phyloP scores from a whole-genome alignment of 2,797 vertebrate genomes.

The Eurystomus glaucurus region DNA sequence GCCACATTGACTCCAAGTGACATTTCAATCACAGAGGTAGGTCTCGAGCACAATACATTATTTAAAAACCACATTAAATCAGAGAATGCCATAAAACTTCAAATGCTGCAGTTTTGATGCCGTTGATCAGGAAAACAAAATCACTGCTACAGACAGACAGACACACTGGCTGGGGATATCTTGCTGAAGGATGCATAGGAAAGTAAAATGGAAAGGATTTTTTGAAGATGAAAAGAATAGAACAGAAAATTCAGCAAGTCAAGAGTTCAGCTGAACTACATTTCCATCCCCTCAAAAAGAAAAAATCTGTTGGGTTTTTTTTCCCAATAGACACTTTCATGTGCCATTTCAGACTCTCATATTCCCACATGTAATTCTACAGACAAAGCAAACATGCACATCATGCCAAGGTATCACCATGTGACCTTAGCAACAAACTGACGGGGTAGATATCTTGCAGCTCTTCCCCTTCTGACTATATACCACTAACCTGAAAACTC shows the following conservation, averaged over 20 bases:
- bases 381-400: neutral
- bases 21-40: constrained; percentile 11
- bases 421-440: neutral
- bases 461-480: neutral
- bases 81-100: constrained; percentile 7
- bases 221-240: neutral
- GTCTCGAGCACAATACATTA: neutral
- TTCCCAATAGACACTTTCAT: neutral
- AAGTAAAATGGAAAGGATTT: neutral
- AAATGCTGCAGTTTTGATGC: neutral
- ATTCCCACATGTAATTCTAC: neutral
- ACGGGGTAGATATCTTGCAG: neutral
- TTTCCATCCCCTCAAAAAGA: neutral
- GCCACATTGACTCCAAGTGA: neutral
- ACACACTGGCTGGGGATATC: neutral
- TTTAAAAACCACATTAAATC: neutral
- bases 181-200: neutral
- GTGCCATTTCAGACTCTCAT: neutral
- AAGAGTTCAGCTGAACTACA: neutral
- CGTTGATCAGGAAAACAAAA: constrained; percentile 1
- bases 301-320: neutral
- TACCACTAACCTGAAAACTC: neutral
- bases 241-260: neutral
- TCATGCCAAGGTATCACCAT: neutral
- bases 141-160: neutral